Conservation (phyloP, 2,797 vertebrate genomes). For the Bradypodion ventrale region DNA sequence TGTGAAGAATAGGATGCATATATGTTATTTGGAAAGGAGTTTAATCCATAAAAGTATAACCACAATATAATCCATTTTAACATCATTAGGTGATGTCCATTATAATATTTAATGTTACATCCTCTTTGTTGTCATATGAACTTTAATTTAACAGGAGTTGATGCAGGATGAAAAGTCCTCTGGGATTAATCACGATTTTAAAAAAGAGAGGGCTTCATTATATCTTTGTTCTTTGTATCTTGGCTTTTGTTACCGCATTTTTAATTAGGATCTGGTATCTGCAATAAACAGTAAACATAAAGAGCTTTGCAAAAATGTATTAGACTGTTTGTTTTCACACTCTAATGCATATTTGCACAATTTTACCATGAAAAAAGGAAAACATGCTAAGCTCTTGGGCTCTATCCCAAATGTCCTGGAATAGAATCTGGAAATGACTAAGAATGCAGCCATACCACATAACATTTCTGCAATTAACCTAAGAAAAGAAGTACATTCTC, state of each 20-base stretch:
- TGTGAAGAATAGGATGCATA: slow-evolving; percentile 38
- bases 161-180: slow-evolving; percentile 66
- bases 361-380: slow-evolving; percentile 88
- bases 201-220: slow-evolving; percentile 74
- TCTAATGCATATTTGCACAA: slow-evolving; percentile 89
- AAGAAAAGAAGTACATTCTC: slow-evolving; percentile 77
- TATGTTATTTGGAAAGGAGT: slow-evolving; percentile 65
- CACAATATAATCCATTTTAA: slow-evolving; percentile 55
- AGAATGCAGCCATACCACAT: slow-evolving; percentile 83
- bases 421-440: slow-evolving; percentile 84
- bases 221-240: slow-evolving; percentile 86
- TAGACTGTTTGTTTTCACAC: slow-evolving; percentile 89
- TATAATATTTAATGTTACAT: slow-evolving; percentile 51
- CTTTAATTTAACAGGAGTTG: slow-evolving; percentile 69
- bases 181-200: slow-evolving; percentile 80
- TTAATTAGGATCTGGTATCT: slow-evolving; percentile 89
- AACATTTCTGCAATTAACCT: slow-evolving; percentile 84
- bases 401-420: slow-evolving; percentile 87
- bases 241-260: slow-evolving; percentile 86
- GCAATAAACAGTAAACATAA: slow-evolving; percentile 89
- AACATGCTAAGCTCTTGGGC: slow-evolving; percentile 89
- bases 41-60: slow-evolving; percentile 63
- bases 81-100: slow-evolving; percentile 39
- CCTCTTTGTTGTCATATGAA: slow-evolving; percentile 56
- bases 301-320: slow-evolving; percentile 89